Evolutionary conservation across 1,140 invertebrate species (phyloP).

Genomic region (Aphelinus certus): DNA sequence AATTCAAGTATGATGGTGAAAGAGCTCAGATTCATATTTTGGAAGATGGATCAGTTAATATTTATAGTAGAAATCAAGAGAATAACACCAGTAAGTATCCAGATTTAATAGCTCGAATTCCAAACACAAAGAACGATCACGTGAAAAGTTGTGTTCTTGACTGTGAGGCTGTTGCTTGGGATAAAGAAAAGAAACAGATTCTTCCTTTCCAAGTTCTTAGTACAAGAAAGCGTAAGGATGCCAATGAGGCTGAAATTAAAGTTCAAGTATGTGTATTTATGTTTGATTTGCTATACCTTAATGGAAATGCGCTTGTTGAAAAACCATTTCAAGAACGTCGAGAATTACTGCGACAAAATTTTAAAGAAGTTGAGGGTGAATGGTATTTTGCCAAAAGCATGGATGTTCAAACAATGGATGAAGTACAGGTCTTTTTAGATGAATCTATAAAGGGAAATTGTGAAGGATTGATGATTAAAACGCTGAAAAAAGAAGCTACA

Average conservation of each 20-base stretch:
- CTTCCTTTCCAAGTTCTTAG: constrained; percentile 97
- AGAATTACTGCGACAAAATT: constrained; percentile 78
- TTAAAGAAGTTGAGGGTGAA: constrained; percentile 81
- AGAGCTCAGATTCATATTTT: constrained; percentile 90
- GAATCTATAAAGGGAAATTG: constrained; percentile 97
- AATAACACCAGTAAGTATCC: constrained; percentile 98
- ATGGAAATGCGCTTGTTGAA: constrained; percentile 87
- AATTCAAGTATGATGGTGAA: constrained; percentile 99
- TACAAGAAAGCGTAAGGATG: constrained; percentile 96
- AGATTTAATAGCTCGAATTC: constrained; percentile 86
- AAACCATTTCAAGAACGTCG: constrained; percentile 82
- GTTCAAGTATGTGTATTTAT: constrained; percentile 98
- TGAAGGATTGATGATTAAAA: constrained; percentile 99
- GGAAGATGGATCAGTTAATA: constrained; percentile 76
- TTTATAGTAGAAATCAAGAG: constrained; percentile 98
- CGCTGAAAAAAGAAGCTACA: constrained; percentile 88
- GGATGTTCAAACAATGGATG: constrained; percentile 89
- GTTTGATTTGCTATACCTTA: constrained; percentile 96
- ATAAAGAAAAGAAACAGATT: constrained; percentile 88
- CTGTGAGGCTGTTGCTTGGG: constrained; percentile 98
- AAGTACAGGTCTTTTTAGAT: constrained; percentile 94
- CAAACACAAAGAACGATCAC: constrained; percentile 67
- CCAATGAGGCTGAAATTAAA: constrained; percentile 88
- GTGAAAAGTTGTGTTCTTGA: constrained; percentile 93
- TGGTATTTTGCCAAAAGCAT: constrained; percentile 89